Evolutionary conservation across 1,140 invertebrate species (phyloP).

Genomic region (Bradysia coprophila): DNA sequence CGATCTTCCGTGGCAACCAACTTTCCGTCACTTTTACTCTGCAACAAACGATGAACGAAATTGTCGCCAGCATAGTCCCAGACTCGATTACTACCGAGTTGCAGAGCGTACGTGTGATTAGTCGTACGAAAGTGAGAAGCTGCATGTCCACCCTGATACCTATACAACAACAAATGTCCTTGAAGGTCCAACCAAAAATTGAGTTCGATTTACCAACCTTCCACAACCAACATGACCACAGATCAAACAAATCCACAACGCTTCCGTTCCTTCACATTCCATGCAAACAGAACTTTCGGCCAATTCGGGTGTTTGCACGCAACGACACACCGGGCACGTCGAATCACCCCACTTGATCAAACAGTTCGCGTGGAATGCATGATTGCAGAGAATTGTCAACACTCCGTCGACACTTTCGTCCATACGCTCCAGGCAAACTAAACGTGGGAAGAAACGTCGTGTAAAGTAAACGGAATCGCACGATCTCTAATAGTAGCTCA

Average conservation of each 20-base stretch:
- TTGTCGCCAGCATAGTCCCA: conserved; percentile 80
- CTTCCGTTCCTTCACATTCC: conserved; percentile 57
- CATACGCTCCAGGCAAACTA: conserved; percentile 69
- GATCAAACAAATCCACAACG: conserved; percentile 96
- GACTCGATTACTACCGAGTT: conserved; percentile 86
- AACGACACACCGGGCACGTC: conserved; percentile 62
- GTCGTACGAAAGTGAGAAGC: conserved; percentile 83
- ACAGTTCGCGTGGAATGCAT: conserved; percentile 92
- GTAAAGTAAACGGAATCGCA: too few relatives aligned
- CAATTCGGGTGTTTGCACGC: conserved; percentile 85
- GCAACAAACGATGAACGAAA: conserved; percentile 90
- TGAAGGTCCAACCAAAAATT: too few relatives aligned
- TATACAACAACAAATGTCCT: too few relatives aligned
- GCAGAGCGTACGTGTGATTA: conserved; percentile 92
- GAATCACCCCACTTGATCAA: conserved; percentile 93
- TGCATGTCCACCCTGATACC: conserved; percentile 44
- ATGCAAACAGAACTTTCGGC: conserved; percentile 65
- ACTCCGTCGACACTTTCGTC: conserved; percentile 96
- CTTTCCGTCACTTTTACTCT: conserved; percentile 97
- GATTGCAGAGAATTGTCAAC: conserved; percentile 94
- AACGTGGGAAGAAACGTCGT: not conserved
- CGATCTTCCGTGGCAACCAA: conserved; percentile 56
- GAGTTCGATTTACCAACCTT: too few relatives aligned
- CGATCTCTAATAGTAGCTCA: too few relatives aligned
- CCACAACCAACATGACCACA: conserved; percentile 98